These are phyloP conservation scores for Mesoclemmys tuberculata DNA, from an alignment of 2,113 vertebrate species.

Conservation along the genomic window DNA sequence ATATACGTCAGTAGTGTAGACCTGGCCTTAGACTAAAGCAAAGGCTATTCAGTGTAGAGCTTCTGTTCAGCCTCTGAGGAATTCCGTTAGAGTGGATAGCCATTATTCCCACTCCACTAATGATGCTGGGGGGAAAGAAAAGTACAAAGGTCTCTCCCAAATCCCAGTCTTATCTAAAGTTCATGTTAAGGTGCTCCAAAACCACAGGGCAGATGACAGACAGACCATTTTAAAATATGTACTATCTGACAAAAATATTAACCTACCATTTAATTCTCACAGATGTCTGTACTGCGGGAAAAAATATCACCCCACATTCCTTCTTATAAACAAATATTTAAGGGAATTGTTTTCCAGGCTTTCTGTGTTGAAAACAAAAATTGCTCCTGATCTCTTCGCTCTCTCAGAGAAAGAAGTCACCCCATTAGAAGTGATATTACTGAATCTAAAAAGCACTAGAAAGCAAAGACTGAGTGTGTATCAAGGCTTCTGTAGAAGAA, in stretches of 20 bases:
- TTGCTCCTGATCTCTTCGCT: neutral
- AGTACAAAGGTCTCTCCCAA: neutral
- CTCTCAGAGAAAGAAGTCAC: neutral
- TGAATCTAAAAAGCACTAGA: neutral
- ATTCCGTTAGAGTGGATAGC: neutral
- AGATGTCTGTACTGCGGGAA: neutral
- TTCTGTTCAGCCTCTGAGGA: neutral
- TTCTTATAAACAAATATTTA: neutral
- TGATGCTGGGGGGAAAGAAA: neutral
- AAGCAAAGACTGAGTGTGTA: neutral
- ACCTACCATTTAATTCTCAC: neutral
- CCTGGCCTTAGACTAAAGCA: neutral
- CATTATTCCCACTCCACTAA: neutral
- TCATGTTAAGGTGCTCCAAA: neutral
- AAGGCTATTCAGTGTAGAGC: neutral
- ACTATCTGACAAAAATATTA: neutral
- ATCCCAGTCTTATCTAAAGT: neutral
- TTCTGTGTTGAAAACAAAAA: neutral
- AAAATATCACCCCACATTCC: neutral
- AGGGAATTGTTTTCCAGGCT: neutral
- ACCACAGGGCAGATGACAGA: fast-evolving
- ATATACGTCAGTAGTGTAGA: no score
- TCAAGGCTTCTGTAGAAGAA: neutral
- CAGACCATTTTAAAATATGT: neutral
- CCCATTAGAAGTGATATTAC: neutral